A percentile compares a stretch with the other conserved stretches of the same genome.
These are phyloP conservation scores for Hypolimnas misippus DNA, from an alignment of 2,888 invertebrate genomes.

Conservation along the genomic window DNA sequence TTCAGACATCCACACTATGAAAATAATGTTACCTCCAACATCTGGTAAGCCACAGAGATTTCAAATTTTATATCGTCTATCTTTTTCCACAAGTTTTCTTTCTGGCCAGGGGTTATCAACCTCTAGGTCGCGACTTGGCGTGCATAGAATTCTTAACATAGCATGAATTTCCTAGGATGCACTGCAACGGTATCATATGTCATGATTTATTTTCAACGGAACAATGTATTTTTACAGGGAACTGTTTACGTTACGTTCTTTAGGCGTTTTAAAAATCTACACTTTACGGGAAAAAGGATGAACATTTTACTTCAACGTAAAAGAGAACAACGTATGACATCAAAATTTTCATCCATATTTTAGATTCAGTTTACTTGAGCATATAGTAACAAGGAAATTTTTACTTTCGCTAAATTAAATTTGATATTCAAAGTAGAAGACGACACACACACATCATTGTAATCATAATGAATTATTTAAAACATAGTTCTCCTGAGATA, in stretches of 20 bases:
- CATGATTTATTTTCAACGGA: conserved; percentile 38
- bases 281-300: neutral
- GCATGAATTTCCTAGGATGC: conserved; percentile 32
- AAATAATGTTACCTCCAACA: neutral
- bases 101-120: conserved; percentile 25
- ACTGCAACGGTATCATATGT: conserved; percentile 35
- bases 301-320: neutral
- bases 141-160: conserved; percentile 35
- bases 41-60: neutral
- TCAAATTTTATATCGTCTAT: conserved; percentile 11
- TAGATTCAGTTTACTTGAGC: neutral
- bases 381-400: neutral
- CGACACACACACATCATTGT: neutral
- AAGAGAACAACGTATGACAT: neutral
- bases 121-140: conserved; percentile 26
- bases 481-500: neutral
- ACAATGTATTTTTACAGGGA: conserved; percentile 30
- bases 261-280: conserved; percentile 19
- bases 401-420: conserved; percentile 4
- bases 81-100: conserved; percentile 23
- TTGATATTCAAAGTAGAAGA: neutral
- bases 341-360: neutral
- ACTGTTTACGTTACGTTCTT: conserved; percentile 25
- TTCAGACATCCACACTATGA: neutral
- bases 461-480: neutral